Percentiles rank a stretch among this genome's conserved stretches.
Evolutionary conservation across 2,888 invertebrate genomes (phyloP).

Genomic region (Junonia oenone): DNA sequence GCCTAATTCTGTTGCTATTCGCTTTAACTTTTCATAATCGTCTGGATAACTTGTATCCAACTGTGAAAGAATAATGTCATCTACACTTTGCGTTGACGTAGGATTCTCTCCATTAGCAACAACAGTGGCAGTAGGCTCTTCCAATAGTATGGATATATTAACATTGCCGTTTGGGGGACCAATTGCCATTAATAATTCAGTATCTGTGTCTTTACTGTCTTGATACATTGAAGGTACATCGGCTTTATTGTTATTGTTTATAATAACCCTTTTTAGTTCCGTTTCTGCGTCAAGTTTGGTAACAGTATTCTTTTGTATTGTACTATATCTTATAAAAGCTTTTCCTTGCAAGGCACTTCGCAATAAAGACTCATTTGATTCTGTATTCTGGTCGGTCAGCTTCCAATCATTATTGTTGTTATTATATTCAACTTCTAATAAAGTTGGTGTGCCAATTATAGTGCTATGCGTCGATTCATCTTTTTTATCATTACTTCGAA

Average conservation of each 20-base stretch:
- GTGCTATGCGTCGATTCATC: constrained; percentile 59
- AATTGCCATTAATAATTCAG: constrained; percentile 64
- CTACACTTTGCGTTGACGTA: constrained; percentile 82
- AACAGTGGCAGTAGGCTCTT: constrained; percentile 63
- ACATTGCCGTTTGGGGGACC: constrained; percentile 61
- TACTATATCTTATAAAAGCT: constrained; percentile 79
- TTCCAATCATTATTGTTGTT: constrained; percentile 92
- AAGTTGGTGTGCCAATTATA: constrained; percentile 69
- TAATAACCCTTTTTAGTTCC: constrained; percentile 62
- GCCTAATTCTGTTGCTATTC: constrained; percentile 90
- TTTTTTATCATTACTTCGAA: constrained; percentile 61
- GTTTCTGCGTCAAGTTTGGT: constrained; percentile 60
- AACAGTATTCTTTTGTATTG: constrained; percentile 73
- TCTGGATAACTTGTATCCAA: constrained; percentile 85
- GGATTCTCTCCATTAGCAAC: constrained; percentile 73
- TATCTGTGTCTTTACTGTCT: constrained; percentile 58
- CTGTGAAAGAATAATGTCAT: constrained; percentile 84
- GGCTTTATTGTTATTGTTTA: constrained; percentile 70
- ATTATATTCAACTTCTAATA: constrained; percentile 80
- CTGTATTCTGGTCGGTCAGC: constrained; percentile 85
- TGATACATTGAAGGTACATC: constrained; percentile 79
- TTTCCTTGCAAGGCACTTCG: constrained; percentile 92
- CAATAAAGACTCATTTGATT: constrained; percentile 86
- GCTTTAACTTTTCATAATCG: constrained; percentile 91
- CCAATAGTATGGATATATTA: constrained; percentile 71